A percentile compares a stretch with the other conserved stretches of the same genome.
Evolutionary conservation across 2,888 invertebrate genomes (phyloP).

Genomic region (Rhaphigaster nebulosa): DNA sequence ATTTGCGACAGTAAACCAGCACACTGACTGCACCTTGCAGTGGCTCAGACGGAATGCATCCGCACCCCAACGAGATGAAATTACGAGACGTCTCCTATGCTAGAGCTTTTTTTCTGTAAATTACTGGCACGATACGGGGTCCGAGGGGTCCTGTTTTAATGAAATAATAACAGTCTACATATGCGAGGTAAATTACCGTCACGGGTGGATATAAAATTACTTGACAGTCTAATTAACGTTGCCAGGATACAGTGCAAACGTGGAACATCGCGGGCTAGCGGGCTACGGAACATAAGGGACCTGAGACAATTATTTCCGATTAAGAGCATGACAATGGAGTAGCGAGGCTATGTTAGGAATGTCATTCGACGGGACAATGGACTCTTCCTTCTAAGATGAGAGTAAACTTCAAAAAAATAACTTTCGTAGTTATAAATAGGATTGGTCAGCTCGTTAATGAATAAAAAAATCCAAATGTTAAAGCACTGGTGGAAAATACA

Average conservation of each 20-base stretch:
- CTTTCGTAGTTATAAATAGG: neutral
- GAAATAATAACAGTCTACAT: conserved; percentile 18
- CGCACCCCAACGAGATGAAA: neutral
- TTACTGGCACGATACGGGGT: neutral
- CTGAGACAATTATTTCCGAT: conserved; percentile 34
- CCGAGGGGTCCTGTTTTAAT: conserved; percentile 8
- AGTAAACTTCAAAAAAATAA: neutral
- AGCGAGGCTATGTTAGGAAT: neutral
- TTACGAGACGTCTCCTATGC: neutral
- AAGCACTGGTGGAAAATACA: too few relatives aligned
- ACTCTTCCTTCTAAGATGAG: neutral
- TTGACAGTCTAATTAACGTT: conserved; percentile 35
- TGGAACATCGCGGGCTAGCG: neutral
- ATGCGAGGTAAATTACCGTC: neutral
- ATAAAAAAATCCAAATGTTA: neutral
- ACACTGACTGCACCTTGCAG: neutral
- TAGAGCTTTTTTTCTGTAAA: neutral
- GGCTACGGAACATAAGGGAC: neutral
- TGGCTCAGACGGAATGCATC: neutral
- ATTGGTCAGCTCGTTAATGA: neutral
- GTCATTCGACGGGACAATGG: neutral
- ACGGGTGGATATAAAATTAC: neutral
- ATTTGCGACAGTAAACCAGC: neutral
- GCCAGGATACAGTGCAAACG: neutral
- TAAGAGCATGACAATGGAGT: conserved; percentile 31